A percentile compares a stretch with the other conserved stretches of the same genome.
Evolutionary conservation across 2,797 vertebrate species (phyloP).

Genomic region (Chromis chromis): DNA sequence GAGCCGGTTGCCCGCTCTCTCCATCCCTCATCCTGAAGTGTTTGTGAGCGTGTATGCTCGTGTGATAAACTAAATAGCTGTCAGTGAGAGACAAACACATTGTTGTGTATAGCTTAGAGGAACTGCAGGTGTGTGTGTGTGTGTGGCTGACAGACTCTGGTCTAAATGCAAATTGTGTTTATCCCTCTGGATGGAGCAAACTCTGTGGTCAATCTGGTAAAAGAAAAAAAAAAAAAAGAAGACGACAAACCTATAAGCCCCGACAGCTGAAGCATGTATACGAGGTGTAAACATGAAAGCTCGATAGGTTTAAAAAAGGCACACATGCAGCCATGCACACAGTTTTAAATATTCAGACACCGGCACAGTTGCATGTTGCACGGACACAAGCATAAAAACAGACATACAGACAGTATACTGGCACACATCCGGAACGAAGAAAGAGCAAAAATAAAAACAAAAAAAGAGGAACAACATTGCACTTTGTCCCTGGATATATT

Average conservation of each 20-base stretch:
- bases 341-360: constrained; percentile 27
- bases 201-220: constrained; percentile 23
- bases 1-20: constrained; percentile 2
- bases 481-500: constrained; percentile 79
- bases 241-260: constrained; percentile 7
- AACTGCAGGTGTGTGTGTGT: constrained; percentile 28
- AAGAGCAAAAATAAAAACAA: constrained; percentile 18
- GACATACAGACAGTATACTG: constrained; percentile 39
- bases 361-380: constrained; percentile 25
- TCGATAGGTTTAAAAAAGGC: constrained; percentile 41
- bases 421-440: constrained; percentile 25
- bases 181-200: constrained; percentile 26
- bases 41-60: background rate
- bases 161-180: constrained; percentile 48
- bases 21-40: constrained; percentile 5
- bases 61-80: background rate
- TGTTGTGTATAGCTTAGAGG: background rate
- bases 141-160: constrained; percentile 20
- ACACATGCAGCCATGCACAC: constrained; percentile 31
- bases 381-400: constrained; percentile 37
- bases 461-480: constrained; percentile 74
- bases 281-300: constrained; percentile 32
- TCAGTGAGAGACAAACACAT: constrained; percentile 16
- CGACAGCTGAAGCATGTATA: constrained; percentile 27
- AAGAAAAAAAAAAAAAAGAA: too few relatives aligned